Percentiles rank a stretch among this genome's conserved stretches.
Conservation (phyloP, 2,888 invertebrate genomes). For the Drosophila ochracea region DNA sequence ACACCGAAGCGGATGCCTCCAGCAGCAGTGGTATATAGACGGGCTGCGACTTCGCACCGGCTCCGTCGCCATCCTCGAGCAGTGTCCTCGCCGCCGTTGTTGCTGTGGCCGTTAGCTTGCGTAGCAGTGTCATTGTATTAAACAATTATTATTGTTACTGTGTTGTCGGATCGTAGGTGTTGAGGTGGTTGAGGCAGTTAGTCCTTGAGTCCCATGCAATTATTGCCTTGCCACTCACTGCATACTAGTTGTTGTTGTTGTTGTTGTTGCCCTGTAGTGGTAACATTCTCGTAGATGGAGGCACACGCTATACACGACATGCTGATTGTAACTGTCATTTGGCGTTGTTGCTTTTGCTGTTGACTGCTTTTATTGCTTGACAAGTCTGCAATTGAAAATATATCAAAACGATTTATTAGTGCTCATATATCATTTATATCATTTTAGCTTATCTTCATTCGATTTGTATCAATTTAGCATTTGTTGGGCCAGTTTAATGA, state of each 20-base stretch:
- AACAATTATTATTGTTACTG: constrained; percentile 34
- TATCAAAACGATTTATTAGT: constrained; percentile 63
- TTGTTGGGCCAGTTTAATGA: constrained; percentile 69
- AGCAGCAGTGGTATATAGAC: constrained; percentile 58
- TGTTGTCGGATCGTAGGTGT: constrained; percentile 15
- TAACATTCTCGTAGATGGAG: constrained; percentile 36
- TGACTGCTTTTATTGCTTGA: constrained; percentile 35
- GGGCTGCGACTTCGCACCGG: constrained; percentile 34
- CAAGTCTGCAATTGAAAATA: constrained; percentile 72
- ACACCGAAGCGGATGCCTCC: constrained; percentile 59
- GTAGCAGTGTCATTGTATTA: constrained; percentile 62
- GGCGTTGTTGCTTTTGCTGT: constrained; percentile 27
- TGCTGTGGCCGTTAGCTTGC: constrained; percentile 58
- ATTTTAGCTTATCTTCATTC: constrained; percentile 26
- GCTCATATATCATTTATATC: constrained; percentile 52
- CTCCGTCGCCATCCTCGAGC: constrained; percentile 31
- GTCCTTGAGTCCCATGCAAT: constrained; percentile 52
- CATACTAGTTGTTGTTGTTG: constrained; percentile 34
- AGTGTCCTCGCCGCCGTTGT: constrained; percentile 48
- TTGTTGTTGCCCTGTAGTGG: constrained; percentile 18
- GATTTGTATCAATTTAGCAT: constrained; percentile 72
- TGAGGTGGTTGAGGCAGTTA: constrained; percentile 23
- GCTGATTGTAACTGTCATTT: constrained; percentile 46
- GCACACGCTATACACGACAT: constrained; percentile 38
- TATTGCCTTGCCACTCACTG: constrained; percentile 51